Evolutionary conservation across 1,140 invertebrate genomes (phyloP), one percentile per base, ranked within the genome.

Genomic region (Caerostris darwini): DNA sequence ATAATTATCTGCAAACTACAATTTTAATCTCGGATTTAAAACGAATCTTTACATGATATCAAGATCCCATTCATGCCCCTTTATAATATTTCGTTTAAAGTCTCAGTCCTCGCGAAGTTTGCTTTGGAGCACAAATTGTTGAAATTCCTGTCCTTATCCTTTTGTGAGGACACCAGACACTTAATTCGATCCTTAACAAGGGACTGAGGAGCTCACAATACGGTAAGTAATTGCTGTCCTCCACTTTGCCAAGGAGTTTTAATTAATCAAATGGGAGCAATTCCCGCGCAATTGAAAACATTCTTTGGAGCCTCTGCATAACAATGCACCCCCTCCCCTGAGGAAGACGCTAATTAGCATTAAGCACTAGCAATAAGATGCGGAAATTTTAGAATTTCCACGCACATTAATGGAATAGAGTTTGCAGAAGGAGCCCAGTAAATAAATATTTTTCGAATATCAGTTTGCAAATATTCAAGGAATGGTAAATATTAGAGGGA

Each of bases 191-290:
- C 19, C 50, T 34, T 77, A 77, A 77, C 34, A 19, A 50, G 34
- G 71, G 34, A 53, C 53, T 34, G 50, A 77, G 19, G 71, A 12
- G 34, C 61, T 17, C 8, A 77, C 71, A 77, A 77, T 77, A 77
- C 19, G 71, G 8, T 12, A 50, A 14, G 34, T 77, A 77, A 77
- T 77, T 77, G 71, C 71, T 77, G 71, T 50, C 71, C 71, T 77
- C 34, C 12, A 34, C 34, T 50, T 12, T 34, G n/a, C 8, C 34
- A 19, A 34, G 34, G 71, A 77, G 71, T 77, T 77, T 77, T 77
- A 77, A 77, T 77, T 77, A 77, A 50, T 77, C 71, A 77, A 77
- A 77, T 77, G 71, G 71, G 71, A 77, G 71, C 34, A 50, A 77
- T 77, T 77, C 71, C 8, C 34, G 0, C 53, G 50, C 53, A 34